phyloP scores from a whole-genome alignment of 2,113 vertebrate species.

The Microtus ochrogaster region DNA sequence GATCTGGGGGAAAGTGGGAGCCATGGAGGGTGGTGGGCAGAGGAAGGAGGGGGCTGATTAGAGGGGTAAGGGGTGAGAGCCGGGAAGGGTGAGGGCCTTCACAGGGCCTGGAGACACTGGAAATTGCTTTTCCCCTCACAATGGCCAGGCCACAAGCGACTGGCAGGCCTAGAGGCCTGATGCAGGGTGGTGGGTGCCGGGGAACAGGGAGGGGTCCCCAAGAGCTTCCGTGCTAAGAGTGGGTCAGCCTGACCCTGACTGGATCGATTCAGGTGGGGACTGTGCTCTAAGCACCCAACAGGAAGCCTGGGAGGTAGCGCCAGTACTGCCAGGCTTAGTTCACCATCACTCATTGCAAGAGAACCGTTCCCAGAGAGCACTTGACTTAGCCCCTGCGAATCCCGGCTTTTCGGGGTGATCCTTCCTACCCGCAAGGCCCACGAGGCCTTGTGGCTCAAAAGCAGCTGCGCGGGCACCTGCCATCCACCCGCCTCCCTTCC shows the following conservation, averaged over 20 bases:
- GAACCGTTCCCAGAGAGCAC: too few species aligned
- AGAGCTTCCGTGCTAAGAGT: background rate
- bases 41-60: background rate
- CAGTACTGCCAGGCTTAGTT: too few species aligned
- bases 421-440: background rate
- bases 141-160: background rate
- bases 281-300: background rate
- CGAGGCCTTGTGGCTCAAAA: background rate
- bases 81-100: background rate
- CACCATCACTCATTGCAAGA: background rate
- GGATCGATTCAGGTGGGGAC: background rate
- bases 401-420: background rate
- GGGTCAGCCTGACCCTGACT: too few species aligned
- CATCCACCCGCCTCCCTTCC: background rate
- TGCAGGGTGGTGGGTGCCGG: background rate
- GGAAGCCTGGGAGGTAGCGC: background rate
- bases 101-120: background rate
- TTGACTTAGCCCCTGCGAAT: background rate
- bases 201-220: too few species aligned
- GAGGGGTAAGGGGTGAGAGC: background rate
- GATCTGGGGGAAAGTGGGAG: fast-evolving
- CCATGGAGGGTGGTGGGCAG: too few species aligned
- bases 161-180: background rate
- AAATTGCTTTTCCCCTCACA: background rate
- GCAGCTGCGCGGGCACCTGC: background rate